Conservation (phyloP, 2,888 invertebrate species). For the Hirtodrosophila histrioides region DNA sequence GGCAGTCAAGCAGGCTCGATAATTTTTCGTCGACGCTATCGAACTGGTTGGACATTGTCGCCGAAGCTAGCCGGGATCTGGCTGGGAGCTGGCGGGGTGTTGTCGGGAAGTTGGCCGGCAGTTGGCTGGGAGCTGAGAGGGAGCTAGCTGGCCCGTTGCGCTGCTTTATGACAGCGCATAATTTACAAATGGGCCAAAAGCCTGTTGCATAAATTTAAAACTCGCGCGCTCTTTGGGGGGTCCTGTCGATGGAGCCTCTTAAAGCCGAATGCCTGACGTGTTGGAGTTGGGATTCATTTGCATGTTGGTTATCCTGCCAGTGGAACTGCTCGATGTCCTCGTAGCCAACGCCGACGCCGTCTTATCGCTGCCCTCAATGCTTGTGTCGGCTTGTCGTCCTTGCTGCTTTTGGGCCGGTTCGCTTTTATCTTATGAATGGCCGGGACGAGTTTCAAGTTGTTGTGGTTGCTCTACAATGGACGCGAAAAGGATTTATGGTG, state of each 20-base stretch:
- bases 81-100: not conserved
- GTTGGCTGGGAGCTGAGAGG: not conserved
- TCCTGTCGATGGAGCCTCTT: slow-evolving; percentile 37
- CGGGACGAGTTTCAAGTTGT: slow-evolving; percentile 56
- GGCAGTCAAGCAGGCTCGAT: slow-evolving; percentile 56
- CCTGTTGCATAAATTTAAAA: slow-evolving; percentile 75
- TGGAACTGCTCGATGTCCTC: slow-evolving; percentile 32
- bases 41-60: slow-evolving; percentile 45
- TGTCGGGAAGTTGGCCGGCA: not conserved
- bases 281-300: slow-evolving; percentile 58
- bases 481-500: slow-evolving; percentile 48
- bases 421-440: slow-evolving; percentile 59
- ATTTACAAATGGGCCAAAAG: slow-evolving; percentile 78
- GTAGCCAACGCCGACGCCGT: slow-evolving; percentile 35
- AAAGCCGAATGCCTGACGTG: slow-evolving; percentile 42
- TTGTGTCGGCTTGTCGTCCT: slow-evolving; percentile 49
- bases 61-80: not conserved
- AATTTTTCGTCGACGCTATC: slow-evolving; percentile 59
- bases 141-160: slow-evolving; percentile 38
- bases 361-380: slow-evolving; percentile 65
- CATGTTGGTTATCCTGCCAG: slow-evolving; percentile 44
- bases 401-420: slow-evolving; percentile 11
- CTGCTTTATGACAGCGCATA: slow-evolving; percentile 78
- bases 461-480: slow-evolving; percentile 43
- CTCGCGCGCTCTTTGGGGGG: slow-evolving; percentile 19